Evolutionary conservation across 2,113 vertebrate genomes (phyloP).

Genomic region (Eidolon helvum): DNA sequence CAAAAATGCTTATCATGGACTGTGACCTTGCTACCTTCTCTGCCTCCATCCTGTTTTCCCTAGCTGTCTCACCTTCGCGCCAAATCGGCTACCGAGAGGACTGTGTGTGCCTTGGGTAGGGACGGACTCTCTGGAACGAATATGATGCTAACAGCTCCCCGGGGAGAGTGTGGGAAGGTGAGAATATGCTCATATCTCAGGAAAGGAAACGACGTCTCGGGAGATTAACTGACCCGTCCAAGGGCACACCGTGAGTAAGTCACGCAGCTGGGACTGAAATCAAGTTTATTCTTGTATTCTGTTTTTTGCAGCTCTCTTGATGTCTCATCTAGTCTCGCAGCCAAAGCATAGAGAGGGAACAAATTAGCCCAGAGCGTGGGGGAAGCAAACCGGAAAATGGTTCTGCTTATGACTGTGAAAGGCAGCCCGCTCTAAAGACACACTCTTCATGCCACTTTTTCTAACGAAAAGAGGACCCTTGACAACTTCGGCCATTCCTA

Average conservation of each 20-base stretch:
- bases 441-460: neutral
- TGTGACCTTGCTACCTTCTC: neutral
- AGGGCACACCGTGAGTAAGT: neutral
- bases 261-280: neutral
- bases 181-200: neutral
- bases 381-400: neutral
- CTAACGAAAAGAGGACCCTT: neutral
- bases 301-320: neutral
- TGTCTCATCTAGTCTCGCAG: neutral
- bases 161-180: neutral
- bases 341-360: neutral
- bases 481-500: neutral
- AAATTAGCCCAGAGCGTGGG: neutral
- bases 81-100: accelerated
- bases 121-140: neutral
- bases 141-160: no score
- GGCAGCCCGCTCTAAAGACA: neutral
- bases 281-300: neutral
- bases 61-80: neutral
- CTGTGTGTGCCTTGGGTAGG: neutral
- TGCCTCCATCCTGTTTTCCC: accelerated
- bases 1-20: neutral
- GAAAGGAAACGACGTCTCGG: neutral
- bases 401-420: neutral
- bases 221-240: neutral